Evolutionary conservation across 2,113 vertebrate genomes (phyloP).

Genomic region (Cinclus cinclus): DNA sequence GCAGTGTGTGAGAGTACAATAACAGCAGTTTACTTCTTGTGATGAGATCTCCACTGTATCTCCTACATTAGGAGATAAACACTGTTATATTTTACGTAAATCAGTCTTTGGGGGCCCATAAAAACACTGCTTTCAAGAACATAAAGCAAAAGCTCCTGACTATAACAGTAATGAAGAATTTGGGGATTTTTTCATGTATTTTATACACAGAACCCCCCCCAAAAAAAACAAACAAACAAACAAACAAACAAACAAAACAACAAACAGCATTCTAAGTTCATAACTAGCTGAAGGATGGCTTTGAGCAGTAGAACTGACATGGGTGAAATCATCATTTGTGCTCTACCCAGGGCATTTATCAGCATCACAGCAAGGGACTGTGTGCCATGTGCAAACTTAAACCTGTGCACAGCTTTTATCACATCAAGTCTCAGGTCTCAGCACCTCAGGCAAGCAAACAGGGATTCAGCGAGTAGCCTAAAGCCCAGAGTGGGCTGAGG

Average conservation of each 20-base stretch:
- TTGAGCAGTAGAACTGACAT: neutral
- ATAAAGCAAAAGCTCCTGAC: neutral
- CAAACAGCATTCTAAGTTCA: neutral
- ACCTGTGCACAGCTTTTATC: neutral
- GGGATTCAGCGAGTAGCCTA: neutral
- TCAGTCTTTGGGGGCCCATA: neutral
- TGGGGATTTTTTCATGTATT: neutral
- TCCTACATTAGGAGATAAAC: neutral
- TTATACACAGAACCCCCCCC: neutral
- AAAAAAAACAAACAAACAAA: neutral
- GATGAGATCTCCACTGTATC: neutral
- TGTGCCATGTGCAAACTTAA: neutral
- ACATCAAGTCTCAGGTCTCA: neutral
- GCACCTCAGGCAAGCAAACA: neutral
- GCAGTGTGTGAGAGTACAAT: neutral
- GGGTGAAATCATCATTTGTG: neutral
- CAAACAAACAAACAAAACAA: neutral
- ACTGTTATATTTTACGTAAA: neutral
- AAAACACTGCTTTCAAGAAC: neutral
- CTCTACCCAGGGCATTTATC: neutral
- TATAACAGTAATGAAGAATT: neutral
- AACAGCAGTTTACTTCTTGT: neutral
- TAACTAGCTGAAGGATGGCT: neutral
- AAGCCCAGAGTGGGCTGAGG: neutral
- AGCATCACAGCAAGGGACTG: neutral